Base-by-base conservation (phyloP, 2,113 vertebrate species). In the Lepisosteus oculatus region DNA sequence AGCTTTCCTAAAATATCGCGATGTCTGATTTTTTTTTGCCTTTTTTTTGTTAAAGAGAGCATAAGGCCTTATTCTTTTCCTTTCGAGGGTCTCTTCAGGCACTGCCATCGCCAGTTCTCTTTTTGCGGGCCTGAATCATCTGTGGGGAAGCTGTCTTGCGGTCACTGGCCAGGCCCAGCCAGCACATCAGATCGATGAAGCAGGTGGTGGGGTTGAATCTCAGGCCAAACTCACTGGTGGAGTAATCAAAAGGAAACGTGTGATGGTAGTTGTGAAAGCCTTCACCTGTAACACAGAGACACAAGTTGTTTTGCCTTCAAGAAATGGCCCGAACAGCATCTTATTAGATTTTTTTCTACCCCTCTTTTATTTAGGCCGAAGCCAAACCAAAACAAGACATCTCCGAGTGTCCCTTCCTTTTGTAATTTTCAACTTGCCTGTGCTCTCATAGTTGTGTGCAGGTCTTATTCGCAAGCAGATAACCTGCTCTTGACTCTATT, bases 221-320 rank as follows among this genome's bases (percentile, higher is more conserved):
- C 71, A 94, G 78, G 74, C 93, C 92, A 75, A 94, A 86, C 84
- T 94, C 91, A 0, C 93, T 95, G 8, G 87, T 86, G 1, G 91
- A 91, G 79, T 93, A 94, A 85, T 94, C 92, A 0, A 90, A 95
- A 1, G 93, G 93, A 70, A 94, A 94, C 11, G 90, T 92, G 79
- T 95, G 94, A 71, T 95, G 94, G 80, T 93, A 95, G 83, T 95
- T 95, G 83, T 95, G 93, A 85, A 92, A 94, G 64, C 92, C 92
- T 82, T 93, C 93, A 44, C 92, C 92, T 93, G 78, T 8, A 42
- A 41, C 41, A 14, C 15, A 12, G 8, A 63, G 13, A 61, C 5
- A 42, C 62, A 64, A 29, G 15, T 3, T 11, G 59, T 15, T 29
- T 29, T 29, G 29, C 15, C 15, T 17, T 29, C 29, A 29, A 29